Base-by-base conservation (phyloP, 2,888 invertebrate species). In the Endotricha flammealis region DNA sequence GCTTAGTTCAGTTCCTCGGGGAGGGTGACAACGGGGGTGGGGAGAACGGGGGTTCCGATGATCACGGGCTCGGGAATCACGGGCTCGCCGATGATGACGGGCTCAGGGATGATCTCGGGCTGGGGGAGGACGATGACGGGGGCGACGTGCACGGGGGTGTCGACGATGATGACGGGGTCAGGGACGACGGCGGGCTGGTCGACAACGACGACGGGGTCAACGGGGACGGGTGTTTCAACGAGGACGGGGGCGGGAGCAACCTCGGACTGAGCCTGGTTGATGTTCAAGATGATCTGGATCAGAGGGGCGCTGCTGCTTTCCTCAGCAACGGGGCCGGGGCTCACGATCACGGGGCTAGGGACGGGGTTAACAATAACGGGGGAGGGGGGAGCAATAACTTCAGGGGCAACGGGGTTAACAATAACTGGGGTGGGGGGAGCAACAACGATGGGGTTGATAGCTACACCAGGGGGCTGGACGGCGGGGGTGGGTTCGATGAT, bases 1-100 rank as follows among this genome's bases (percentile, higher is more conserved):
- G 3, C 33, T 60, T 61, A 66, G 61, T 63, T 66, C 32, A 70
- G 60, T 22, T 28, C 41, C n/a, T 65, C 68, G 29, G 69, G 68
- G 28, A 67, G 62, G 39, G 44, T 47, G 33, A 64, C 53, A 9
- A 47, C 68, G 46, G 65, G 58, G 7, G 46, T 39, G 30, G 68
- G 62, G 40, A 67, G 33, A 46, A 65, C 46, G 35, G 64, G 62
- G 36, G 51, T 44, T 1, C 45, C 60, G 34, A 59, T 51, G 27
- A 43, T 25, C 35, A 65, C 53, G 46, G 61, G 55, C 31, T 55
- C 57, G 9, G 44, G 45, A 32, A 48, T 29, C 22, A 47, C 32
- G 37, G 46, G 41, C 24, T 36, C 39, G 25, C 20, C 13, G 4
- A 44, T 32, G 25, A 46, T 38, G 20, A 50, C 39, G 30, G 44